Evolutionary conservation across 2,888 invertebrate species (phyloP).

Genomic region (Drosophila sordidapex): DNA sequence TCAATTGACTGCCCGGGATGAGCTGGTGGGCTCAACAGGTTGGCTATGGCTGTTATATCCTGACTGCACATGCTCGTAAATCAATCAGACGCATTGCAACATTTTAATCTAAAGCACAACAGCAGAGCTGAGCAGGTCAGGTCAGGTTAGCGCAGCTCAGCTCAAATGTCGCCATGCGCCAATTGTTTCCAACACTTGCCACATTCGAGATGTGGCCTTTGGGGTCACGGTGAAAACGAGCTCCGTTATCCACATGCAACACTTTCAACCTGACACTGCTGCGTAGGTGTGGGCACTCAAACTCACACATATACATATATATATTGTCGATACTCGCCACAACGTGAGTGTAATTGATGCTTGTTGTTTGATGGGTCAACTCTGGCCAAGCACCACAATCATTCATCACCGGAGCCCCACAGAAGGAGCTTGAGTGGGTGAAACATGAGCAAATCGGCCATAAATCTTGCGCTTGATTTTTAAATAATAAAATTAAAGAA

Average conservation of each 20-base stretch:
- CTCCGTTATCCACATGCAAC: slow-evolving; percentile 46
- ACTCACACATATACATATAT: background rate
- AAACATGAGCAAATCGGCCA: slow-evolving; percentile 12
- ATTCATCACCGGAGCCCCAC: slow-evolving; percentile 37
- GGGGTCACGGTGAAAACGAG: slow-evolving; percentile 38
- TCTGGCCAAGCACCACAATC: slow-evolving; percentile 48
- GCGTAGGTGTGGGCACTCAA: slow-evolving; percentile 10
- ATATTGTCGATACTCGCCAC: slow-evolving; percentile 9
- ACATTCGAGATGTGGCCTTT: slow-evolving; percentile 17
- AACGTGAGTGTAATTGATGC: slow-evolving; percentile 50
- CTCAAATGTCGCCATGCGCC: slow-evolving; percentile 9
- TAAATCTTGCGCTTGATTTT: slow-evolving; percentile 23
- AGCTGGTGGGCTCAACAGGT: slow-evolving; percentile 21
- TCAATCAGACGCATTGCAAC: slow-evolving; percentile 71
- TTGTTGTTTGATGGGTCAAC: slow-evolving; percentile 34
- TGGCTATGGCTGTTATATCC: background rate
- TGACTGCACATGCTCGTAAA: slow-evolving; percentile 64
- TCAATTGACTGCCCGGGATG: slow-evolving; percentile 14
- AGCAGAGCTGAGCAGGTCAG: slow-evolving; percentile 4
- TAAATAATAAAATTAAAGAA: slow-evolving; percentile 2
- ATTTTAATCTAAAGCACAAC: slow-evolving; percentile 66
- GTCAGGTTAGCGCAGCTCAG: slow-evolving; percentile 9
- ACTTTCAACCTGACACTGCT: slow-evolving; percentile 11
- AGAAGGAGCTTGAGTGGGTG: background rate
- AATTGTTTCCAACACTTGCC: slow-evolving; percentile 4